Percentiles rank a stretch among this genome's conserved stretches.
These are phyloP conservation scores for Monodelphis domestica DNA, from an alignment of 2,797 vertebrate species.

Conservation along the genomic window DNA sequence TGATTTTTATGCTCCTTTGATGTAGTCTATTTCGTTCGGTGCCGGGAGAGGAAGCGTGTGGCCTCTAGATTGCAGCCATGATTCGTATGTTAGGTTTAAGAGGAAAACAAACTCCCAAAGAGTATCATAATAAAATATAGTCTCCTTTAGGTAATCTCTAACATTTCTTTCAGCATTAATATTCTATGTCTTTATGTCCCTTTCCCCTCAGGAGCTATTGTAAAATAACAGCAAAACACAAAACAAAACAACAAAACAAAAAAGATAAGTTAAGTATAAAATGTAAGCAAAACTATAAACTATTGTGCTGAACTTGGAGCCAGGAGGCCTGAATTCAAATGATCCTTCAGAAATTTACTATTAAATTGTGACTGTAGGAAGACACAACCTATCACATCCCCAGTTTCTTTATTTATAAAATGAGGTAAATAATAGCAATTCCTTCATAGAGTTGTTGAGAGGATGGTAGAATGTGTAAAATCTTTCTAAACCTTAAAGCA, in stretches of 20 bases:
- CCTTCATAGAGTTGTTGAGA: background rate
- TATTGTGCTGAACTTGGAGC: conserved; percentile 5
- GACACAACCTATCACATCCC: background rate
- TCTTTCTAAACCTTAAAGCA: background rate
- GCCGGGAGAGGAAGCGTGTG: too few species aligned
- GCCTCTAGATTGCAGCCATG: too few species aligned
- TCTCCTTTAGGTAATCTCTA: background rate
- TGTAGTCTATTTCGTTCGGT: too few species aligned
- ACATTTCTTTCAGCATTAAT: background rate
- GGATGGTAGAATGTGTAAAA: background rate
- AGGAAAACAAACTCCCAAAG: too few species aligned
- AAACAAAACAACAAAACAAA: too few species aligned
- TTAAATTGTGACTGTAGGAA: background rate
- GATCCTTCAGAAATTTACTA: background rate
- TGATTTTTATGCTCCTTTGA: too few species aligned
- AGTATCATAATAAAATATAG: too few species aligned
- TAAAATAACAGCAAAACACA: background rate
- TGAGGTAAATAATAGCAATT: background rate
- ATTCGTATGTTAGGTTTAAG: too few species aligned
- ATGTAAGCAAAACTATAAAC: background rate
- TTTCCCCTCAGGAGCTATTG: conserved; percentile 2
- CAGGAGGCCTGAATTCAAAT: background rate
- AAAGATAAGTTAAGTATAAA: background rate
- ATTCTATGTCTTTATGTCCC: background rate
- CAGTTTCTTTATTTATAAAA: background rate